These are phyloP conservation scores for Athene noctua DNA, from an alignment of 2,113 vertebrate species.

Conservation along the genomic window DNA sequence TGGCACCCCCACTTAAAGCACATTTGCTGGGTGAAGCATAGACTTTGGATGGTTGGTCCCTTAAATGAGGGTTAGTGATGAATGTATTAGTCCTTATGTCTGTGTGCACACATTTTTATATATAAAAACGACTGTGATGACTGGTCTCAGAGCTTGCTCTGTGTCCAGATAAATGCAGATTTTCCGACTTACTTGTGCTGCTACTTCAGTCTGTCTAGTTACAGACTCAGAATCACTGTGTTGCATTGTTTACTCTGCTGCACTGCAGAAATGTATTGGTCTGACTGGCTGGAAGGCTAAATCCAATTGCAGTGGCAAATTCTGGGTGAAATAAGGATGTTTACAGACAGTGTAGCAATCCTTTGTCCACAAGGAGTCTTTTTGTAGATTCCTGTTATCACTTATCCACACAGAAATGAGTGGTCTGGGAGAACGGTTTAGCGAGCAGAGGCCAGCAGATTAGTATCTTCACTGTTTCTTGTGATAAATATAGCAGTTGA, in stretches of 20 bases:
- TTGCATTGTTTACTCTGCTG: slow-evolving; percentile 41
- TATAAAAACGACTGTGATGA: slow-evolving; percentile 49
- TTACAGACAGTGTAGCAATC: not conserved
- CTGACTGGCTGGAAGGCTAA: slow-evolving; percentile 3
- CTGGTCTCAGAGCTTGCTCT: slow-evolving; percentile 27
- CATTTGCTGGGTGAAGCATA: not conserved
- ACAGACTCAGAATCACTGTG: slow-evolving; percentile 39
- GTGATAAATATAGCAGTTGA: not conserved
- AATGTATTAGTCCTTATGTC: slow-evolving; percentile 37
- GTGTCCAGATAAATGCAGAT: slow-evolving; percentile 40
- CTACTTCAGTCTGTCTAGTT: slow-evolving; percentile 52
- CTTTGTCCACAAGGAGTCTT: not conserved
- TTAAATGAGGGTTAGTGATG: slow-evolving; percentile 8
- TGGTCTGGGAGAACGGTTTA: not conserved
- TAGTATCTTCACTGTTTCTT: not conserved
- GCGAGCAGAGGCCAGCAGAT: not conserved
- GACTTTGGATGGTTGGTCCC: not conserved
- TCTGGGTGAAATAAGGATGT: slow-evolving; percentile 15
- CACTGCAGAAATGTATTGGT: slow-evolving; percentile 30
- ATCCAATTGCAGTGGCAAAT: not conserved
- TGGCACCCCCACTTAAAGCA: not conserved
- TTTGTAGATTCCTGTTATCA: not conserved
- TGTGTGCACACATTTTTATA: slow-evolving; percentile 10
- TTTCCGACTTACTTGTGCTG: slow-evolving; percentile 43
- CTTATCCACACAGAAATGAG: not conserved